Evolutionary conservation across 2,113 vertebrate genomes (phyloP).

Genomic region (Dipodomys ordii): DNA sequence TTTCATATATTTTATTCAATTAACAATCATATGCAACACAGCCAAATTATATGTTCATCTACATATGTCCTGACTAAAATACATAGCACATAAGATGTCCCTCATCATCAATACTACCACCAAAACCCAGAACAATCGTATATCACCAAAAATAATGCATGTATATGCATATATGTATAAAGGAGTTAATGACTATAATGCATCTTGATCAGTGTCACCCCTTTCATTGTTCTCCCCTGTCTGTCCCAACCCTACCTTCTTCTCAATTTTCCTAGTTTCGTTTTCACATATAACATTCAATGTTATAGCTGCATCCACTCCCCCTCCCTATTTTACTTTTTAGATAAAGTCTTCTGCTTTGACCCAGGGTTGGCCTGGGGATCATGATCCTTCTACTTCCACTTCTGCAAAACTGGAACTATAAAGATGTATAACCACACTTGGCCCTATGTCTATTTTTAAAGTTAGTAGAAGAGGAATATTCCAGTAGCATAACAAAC

Average conservation of each 20-base stretch:
- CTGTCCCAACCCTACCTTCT: too few species aligned
- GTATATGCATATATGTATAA: neutral
- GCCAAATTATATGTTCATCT: neutral
- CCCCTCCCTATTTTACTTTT: too few species aligned
- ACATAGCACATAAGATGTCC: neutral
- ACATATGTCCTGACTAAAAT: neutral
- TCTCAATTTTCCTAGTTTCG: too few species aligned
- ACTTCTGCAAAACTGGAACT: too few species aligned
- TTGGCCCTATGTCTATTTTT: neutral
- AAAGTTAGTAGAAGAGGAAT: slow-evolving; percentile 6
- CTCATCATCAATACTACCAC: neutral
- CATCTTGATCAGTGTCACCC: too few species aligned
- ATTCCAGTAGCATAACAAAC: neutral
- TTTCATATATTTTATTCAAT: slow-evolving; percentile 42
- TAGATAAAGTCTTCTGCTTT: too few species aligned
- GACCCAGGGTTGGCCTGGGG: too few species aligned
- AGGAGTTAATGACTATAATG: neutral
- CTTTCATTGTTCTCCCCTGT: too few species aligned
- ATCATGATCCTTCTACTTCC: too few species aligned
- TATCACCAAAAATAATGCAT: neutral
- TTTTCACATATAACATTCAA: too few species aligned
- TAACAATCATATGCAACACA: slow-evolving; percentile 3
- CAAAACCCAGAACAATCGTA: neutral
- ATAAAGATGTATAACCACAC: neutral
- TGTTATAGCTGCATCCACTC: too few species aligned